Percentiles rank a stretch among this genome's conserved stretches.
Evolutionary conservation across 2,888 invertebrate genomes (phyloP).

Genomic region (Harpalus rubripes): DNA sequence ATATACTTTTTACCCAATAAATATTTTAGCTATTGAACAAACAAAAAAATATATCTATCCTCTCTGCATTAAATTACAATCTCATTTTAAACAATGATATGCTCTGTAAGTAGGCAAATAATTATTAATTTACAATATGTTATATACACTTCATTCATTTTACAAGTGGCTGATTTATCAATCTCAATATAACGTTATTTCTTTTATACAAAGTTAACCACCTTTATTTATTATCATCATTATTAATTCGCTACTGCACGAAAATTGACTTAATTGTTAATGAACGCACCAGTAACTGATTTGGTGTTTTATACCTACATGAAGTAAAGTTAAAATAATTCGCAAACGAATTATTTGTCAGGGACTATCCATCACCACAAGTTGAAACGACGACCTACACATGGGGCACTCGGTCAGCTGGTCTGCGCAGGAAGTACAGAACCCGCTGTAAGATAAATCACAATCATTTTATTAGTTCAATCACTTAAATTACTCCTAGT

Average conservation of each 20-base stretch:
- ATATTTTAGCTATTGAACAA: conserved; percentile 64
- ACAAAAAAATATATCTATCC: conserved; percentile 62
- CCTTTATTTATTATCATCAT: conserved; percentile 49
- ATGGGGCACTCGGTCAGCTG: conserved; percentile 92
- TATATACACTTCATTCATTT: conserved; percentile 57
- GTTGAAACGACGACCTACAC: conserved; percentile 86
- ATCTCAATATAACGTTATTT: conserved; percentile 17
- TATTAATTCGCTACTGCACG: conserved; percentile 50
- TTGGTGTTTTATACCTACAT: conserved; percentile 56
- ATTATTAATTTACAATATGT: conserved; percentile 53
- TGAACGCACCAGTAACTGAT: conserved; percentile 53
- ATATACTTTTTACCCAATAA: conserved; percentile 63
- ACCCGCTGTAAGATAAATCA: conserved; percentile 82
- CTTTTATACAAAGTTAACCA: conserved; percentile 59
- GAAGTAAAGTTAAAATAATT: conserved; percentile 29
- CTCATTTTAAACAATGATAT: conserved; percentile 58
- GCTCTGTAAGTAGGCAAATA: conserved; percentile 52
- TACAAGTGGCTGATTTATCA: conserved; percentile 51
- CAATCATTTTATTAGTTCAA: conserved; percentile 12
- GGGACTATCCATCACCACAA: conserved; percentile 77
- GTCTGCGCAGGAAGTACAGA: conserved; percentile 89
- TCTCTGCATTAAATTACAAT: conserved; percentile 48
- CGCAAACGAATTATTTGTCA: conserved; percentile 73
- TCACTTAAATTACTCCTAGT: conserved; percentile 68
- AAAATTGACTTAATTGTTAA: conserved; percentile 58